Evolutionary conservation across 2,888 invertebrate genomes (phyloP).

Genomic region (Phragmatobia fuliginosa): DNA sequence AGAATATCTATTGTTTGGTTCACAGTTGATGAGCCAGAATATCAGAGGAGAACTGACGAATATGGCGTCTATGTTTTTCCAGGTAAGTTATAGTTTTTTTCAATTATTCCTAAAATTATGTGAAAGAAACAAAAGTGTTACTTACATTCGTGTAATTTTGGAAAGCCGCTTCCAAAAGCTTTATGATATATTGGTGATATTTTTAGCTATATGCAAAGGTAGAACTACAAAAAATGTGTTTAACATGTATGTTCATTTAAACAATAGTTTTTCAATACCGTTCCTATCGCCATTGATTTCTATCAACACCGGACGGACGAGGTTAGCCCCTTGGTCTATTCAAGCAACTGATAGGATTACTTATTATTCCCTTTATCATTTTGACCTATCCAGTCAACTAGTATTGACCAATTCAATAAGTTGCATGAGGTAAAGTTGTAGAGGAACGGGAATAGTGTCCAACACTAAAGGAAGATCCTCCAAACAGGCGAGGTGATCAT

Average conservation of each 20-base stretch:
- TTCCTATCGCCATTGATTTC: too few species aligned
- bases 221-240: background rate
- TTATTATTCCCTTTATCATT: too few species aligned
- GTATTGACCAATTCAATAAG: background rate
- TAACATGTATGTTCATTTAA: too few species aligned
- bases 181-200: too few species aligned
- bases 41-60: conserved; percentile 93
- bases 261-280: too few species aligned
- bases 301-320: too few species aligned
- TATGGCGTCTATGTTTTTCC: conserved; percentile 65
- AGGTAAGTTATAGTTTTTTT: conserved; percentile 56
- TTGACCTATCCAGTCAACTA: background rate
- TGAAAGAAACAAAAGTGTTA: background rate
- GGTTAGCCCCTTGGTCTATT: too few species aligned
- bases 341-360: too few species aligned
- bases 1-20: conserved; percentile 21
- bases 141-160: background rate
- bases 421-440: background rate
- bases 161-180: background rate
- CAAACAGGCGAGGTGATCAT: too few species aligned
- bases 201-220: too few species aligned
- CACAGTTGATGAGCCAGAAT: conserved; percentile 91
- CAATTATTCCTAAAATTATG: background rate
- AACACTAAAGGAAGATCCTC: too few species aligned
- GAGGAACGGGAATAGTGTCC: too few species aligned